Base-by-base conservation (phyloP, 2,113 vertebrate species). In the Sialia sialis region DNA sequence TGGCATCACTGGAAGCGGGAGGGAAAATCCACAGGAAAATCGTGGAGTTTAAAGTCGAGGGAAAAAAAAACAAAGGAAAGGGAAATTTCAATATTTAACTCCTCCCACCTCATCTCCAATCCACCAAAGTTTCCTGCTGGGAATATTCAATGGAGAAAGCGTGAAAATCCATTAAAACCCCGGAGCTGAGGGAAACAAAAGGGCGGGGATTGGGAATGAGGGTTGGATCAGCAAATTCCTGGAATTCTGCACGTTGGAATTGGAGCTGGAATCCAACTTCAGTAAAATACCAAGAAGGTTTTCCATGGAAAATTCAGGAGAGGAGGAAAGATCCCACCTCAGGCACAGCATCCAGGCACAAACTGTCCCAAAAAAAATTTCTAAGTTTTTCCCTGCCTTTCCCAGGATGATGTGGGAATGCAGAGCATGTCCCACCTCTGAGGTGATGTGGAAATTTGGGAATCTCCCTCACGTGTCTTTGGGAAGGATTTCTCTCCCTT, bases 161-260 rank as follows among this genome's bases (percentile, higher is more conserved):
- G 0, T 56, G 43, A 56, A 49, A 90, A 60, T 29, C 67, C 46
- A 25, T 30, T 26, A 44, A 58, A 77, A 7, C 12, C 8, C 17
- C 0, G 6, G 4, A 56, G 64, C 60, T 30, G 56, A 32, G 41
- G 21, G 74, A 64, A 91, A 64, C 55, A 41, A 52, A 52, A 41
- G n/a, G 41, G 41, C 11, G 11, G 32, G 29, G 18, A 14, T 3
- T 8, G 46, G 68, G 67, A 73, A 23, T 13, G 11, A 70, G 58
- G 30, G 44, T 32, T 43, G 36, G 38, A 55, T 19, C 44, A 20
- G 34, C 39, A 32, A 14, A 49, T 70, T 55, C 32, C 43, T 44
- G 0, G 20, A 34, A 55, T 16, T 34, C 79, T 16, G 1, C 0
- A 0, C 2, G 0, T 49, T 10, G 4, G 22, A 54, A 16, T 13